A percentile compares a stretch with the other conserved stretches of the same genome.
These are phyloP conservation scores for Euphonia xanthogaster DNA, from an alignment of 2,797 vertebrate species.

Conservation along the genomic window DNA sequence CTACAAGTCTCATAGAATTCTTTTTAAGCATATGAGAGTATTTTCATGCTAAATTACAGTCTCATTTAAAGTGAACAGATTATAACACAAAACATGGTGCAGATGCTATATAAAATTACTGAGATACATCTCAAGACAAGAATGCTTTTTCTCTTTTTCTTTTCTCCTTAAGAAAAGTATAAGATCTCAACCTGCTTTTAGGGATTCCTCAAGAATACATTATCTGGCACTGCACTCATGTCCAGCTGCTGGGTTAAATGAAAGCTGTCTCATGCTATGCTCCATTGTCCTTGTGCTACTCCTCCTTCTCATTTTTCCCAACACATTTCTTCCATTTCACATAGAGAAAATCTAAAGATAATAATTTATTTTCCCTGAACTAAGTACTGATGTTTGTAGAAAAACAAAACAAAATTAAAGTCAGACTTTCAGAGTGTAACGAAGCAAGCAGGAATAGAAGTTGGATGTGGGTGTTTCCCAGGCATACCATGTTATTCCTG, in stretches of 20 bases:
- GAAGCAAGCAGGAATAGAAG: neutral
- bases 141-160: neutral
- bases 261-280: neutral
- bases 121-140: neutral
- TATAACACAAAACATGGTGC: neutral
- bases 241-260: neutral
- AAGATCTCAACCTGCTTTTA: neutral
- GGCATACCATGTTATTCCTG: neutral
- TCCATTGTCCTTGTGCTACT: neutral
- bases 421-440: neutral
- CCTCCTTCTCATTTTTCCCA: neutral
- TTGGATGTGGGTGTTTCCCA: neutral
- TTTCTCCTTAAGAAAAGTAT: neutral
- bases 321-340: neutral
- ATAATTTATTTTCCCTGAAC: neutral
- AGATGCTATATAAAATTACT: neutral
- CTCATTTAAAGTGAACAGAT: neutral
- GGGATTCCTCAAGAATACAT: neutral
- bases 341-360: neutral
- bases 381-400: neutral
- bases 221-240: neutral
- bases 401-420: neutral
- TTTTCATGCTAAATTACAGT: neutral
- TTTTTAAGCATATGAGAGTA: neutral
- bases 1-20: neutral